Evolutionary conservation across 1,140 invertebrate genomes (phyloP).

Genomic region (Temnothorax longispinosus): DNA sequence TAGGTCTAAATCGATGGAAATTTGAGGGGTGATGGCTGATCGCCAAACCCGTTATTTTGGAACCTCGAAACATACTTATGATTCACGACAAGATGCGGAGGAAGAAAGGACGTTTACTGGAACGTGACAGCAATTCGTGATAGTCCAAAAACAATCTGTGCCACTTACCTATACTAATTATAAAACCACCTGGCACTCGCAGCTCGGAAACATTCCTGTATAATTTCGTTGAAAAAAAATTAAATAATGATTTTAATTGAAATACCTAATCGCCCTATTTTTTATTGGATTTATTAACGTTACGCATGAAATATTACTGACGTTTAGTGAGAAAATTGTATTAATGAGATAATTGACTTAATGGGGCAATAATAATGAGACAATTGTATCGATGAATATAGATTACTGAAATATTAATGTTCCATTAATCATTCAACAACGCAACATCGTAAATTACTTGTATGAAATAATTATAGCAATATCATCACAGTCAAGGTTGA

Average conservation of each 20-base stretch:
- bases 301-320: not conserved
- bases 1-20: not conserved
- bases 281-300: not conserved
- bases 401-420: not conserved
- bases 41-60: constrained; percentile 48
- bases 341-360: too few relatives aligned
- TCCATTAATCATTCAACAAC: not conserved
- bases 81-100: constrained; percentile 46
- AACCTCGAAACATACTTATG: constrained; percentile 53
- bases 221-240: not conserved
- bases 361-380: too few relatives aligned
- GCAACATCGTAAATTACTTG: not conserved
- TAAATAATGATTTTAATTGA: not conserved
- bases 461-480: not conserved
- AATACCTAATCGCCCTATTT: not conserved
- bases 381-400: too few relatives aligned
- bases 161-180: constrained; percentile 51
- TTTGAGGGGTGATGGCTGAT: not conserved
- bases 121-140: constrained; percentile 62
- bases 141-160: constrained; percentile 55
- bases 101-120: constrained; percentile 48
- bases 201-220: not conserved
- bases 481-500: not conserved
- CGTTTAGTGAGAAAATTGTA: not conserved
- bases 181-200: not conserved